These are phyloP conservation scores for Tetrapedia diversipes DNA, from an alignment of 2,888 invertebrate genomes.

Conservation along the genomic window DNA sequence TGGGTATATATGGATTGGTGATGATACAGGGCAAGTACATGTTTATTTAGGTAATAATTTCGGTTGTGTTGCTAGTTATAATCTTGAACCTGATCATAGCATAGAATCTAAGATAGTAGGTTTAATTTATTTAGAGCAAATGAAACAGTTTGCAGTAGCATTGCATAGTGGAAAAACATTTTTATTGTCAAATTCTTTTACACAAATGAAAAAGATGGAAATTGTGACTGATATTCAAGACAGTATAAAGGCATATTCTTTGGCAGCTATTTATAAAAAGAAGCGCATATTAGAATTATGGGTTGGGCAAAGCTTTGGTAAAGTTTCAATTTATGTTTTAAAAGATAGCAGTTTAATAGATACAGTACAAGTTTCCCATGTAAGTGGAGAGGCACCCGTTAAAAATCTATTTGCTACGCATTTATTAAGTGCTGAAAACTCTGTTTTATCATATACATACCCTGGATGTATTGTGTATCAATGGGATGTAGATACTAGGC, in stretches of 20 bases:
- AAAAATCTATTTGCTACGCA: conserved; percentile 88
- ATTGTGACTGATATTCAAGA: conserved; percentile 79
- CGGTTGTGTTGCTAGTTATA: conserved; percentile 79
- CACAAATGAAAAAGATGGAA: conserved; percentile 78
- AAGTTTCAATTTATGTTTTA: conserved; percentile 90
- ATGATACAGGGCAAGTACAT: conserved; percentile 92
- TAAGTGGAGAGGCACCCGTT: conserved; percentile 84
- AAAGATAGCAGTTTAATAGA: conserved; percentile 83
- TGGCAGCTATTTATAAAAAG: conserved; percentile 77
- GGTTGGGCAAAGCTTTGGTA: conserved; percentile 94
- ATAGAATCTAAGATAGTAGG: conserved; percentile 87
- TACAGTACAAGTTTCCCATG: conserved; percentile 89
- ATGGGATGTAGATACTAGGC: conserved; percentile 89
- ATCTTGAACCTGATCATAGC: conserved; percentile 87
- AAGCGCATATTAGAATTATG: conserved; percentile 88
- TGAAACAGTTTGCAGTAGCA: conserved; percentile 92
- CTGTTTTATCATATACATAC: conserved; percentile 92
- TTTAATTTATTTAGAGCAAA: conserved; percentile 86
- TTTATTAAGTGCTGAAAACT: conserved; percentile 86
- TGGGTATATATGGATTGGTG: conserved; percentile 94
- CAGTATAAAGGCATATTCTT: conserved; percentile 77
- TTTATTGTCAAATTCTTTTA: conserved; percentile 78
- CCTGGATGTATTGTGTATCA: conserved; percentile 95
- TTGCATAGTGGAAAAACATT: conserved; percentile 88
- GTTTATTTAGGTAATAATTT: conserved; percentile 87